Evolutionary conservation across 2,888 invertebrate genomes (phyloP).

Genomic region (Tiphia femorata): DNA sequence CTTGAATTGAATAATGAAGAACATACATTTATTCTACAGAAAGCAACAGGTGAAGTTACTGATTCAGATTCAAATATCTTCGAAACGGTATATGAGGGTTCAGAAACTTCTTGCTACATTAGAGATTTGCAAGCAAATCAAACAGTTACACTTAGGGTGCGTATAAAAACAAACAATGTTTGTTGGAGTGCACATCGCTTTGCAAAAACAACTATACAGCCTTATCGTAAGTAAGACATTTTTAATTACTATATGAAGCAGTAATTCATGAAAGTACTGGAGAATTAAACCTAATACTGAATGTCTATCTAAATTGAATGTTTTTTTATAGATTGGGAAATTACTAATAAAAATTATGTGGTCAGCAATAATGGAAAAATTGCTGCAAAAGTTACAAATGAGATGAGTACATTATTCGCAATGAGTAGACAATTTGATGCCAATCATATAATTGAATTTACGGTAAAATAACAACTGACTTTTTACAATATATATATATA

Average conservation of each 20-base stretch:
- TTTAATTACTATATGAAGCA: not conserved
- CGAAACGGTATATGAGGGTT: conserved; percentile 69
- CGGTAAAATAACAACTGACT: no score
- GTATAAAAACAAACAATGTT: conserved; percentile 70
- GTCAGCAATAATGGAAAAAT: conserved; percentile 71
- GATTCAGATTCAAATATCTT: conserved; percentile 53
- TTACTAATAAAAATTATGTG: conserved; percentile 64
- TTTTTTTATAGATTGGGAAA: conserved; percentile 62
- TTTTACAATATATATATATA: conserved; percentile 22
- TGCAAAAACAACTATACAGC: conserved; percentile 68
- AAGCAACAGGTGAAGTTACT: conserved; percentile 65
- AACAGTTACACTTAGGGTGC: conserved; percentile 72
- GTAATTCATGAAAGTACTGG: not conserved
- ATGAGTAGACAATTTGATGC: conserved; percentile 68
- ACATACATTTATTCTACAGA: conserved; percentile 69
- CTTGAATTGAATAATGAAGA: conserved; percentile 67
- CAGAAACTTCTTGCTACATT: conserved; percentile 69
- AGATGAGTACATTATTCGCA: conserved; percentile 68
- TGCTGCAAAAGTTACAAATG: conserved; percentile 65
- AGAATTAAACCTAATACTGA: not conserved
- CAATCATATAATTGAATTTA: conserved; percentile 72
- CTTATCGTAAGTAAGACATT: conserved; percentile 62
- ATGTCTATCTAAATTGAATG: not conserved
- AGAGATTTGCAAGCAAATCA: conserved; percentile 69
- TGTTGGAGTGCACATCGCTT: conserved; percentile 72